Percentiles rank a stretch among this genome's conserved stretches.
Conservation (phyloP, 2,888 invertebrate genomes). For the Drosophila vallismaia region DNA sequence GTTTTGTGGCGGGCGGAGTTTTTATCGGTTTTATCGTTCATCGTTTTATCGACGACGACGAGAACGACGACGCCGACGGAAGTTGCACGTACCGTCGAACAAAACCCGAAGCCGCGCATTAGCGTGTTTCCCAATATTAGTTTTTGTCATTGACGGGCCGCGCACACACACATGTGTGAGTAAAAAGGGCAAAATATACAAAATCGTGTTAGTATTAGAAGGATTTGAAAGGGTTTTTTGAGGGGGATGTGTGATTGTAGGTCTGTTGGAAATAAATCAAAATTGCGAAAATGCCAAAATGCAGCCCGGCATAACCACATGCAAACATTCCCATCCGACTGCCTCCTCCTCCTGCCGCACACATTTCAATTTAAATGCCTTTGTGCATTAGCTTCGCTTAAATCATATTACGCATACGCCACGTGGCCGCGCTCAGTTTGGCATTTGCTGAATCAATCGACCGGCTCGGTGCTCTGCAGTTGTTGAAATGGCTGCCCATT, state of each 20-base stretch:
- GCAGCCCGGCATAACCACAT: constrained; percentile 25
- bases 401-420: constrained; percentile 74
- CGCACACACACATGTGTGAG: constrained; percentile 36
- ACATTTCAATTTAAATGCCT: constrained; percentile 74
- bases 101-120: constrained; percentile 54
- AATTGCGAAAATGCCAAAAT: constrained; percentile 62
- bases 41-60: constrained; percentile 36
- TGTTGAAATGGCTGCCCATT: constrained; percentile 66
- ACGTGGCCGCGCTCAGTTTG: constrained; percentile 47
- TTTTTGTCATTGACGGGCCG: constrained; percentile 55
- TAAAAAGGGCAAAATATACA: constrained; percentile 46
- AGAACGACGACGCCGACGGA: constrained; percentile 48
- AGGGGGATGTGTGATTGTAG: constrained; percentile 8
- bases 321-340: constrained; percentile 6
- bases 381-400: constrained; percentile 74
- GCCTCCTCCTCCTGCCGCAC: constrained; percentile 14
- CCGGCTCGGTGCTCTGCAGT: constrained; percentile 29
- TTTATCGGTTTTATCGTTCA: constrained; percentile 8
- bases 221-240: constrained; percentile 30
- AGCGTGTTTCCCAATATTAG: constrained; percentile 63
- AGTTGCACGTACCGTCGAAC: constrained; percentile 63
- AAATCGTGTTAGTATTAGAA: constrained; percentile 67
- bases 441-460: constrained; percentile 49
- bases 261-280: constrained; percentile 67
- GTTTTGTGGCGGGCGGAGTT: constrained; percentile 4